Conservation (phyloP, 2,113 vertebrate genomes). For the Carettochelys insculpta region DNA sequence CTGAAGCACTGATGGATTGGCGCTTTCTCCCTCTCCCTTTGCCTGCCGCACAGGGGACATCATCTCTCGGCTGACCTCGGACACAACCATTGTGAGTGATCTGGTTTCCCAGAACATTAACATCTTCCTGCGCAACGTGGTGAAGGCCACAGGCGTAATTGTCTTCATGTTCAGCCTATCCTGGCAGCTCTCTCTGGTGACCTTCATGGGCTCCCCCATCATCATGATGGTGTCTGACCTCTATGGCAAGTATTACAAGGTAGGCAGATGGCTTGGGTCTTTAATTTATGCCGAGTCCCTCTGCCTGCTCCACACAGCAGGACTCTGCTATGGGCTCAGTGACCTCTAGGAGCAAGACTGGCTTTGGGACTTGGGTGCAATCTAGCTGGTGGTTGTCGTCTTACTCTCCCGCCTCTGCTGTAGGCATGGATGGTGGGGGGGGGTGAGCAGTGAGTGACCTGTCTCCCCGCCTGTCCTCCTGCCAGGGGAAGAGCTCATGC, state of each 20-base stretch:
- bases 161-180: constrained; percentile 95
- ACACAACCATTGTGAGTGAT: constrained; percentile 96
- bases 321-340: neutral
- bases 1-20: fast-evolving
- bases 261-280: constrained; percentile 46
- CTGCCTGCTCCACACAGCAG: fast-evolving
- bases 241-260: constrained; percentile 96
- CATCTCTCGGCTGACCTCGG: constrained; percentile 93
- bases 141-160: constrained; percentile 87
- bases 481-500: neutral
- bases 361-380: neutral
- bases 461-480: neutral
- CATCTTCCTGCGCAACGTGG: constrained; percentile 88
- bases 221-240: constrained; percentile 88
- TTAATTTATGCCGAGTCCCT: neutral
- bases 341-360: neutral
- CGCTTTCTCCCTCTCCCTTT: neutral
- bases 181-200: constrained; percentile 92
- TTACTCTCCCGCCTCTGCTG: neutral
- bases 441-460: neutral
- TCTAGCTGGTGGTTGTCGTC: neutral
- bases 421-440: neutral
- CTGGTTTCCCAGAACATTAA: constrained; percentile 96
- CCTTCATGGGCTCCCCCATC: constrained; percentile 95
- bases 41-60: constrained; percentile 85